Evolutionary conservation across 2,113 vertebrate genomes (phyloP), one percentile per base, ranked within the genome.

Genomic region (Oceanites oceanicus): DNA sequence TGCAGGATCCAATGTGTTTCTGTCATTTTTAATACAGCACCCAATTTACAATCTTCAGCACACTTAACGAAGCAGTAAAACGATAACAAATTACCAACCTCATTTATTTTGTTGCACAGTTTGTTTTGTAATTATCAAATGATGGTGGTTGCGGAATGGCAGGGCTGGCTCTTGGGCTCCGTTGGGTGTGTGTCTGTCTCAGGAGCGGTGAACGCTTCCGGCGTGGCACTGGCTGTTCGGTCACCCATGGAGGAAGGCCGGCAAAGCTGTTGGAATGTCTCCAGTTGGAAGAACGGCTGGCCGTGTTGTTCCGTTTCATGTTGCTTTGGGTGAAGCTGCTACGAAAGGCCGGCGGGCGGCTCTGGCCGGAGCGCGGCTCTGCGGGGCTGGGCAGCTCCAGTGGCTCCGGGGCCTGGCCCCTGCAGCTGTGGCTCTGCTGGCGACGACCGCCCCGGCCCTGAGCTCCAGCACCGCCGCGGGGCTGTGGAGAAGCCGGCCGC

Each of bases 1-100:
- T 47, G 94, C 91, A 91, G 68, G 75, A 67, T 74, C 40, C 58
- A n/a, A 26, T 62, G 61, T 40, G 80, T 71, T 86, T 89, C 88
- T 76, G 71, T 87, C 89, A 92, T 96, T 95, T 97, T 95, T 94
- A 92, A 94, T 93, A 22, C 36, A 84, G 19, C 36, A 26, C 78
- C 72, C 79, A 79, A 52, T 87, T 96, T 83, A 82, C 93, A 96
- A 80, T 84, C 93, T 50, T 67, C 74, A 52, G 38, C 76, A 32
- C 56, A 47, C 49, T 96, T 77, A 75, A 75, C 0, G 27, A 59
- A 93, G 86, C 91, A 87, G 90, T 85, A 86, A 77, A 92, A 80
- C 16, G 9, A 34, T 86, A 97, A 94, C 81, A 90, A 94, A 94
- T 96, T 85, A 74, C 86, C 84, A 75, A 20, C 50, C 80, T 96